Evolutionary conservation across 2,888 invertebrate species (phyloP).

Genomic region (Drosophila mayaguana): DNA sequence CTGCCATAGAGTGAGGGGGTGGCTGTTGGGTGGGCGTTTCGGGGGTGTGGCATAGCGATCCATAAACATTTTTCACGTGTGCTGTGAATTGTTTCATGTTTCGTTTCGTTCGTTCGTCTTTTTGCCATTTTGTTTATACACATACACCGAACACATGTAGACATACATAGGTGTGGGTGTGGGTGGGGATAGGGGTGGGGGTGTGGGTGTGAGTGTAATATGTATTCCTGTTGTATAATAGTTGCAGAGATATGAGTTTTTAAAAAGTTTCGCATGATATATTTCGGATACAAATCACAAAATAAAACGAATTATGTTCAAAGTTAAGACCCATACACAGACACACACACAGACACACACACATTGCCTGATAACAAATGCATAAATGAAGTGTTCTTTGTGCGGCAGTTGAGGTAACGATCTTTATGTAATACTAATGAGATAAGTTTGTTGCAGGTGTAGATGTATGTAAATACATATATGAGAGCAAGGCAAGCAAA

Average conservation of each 20-base stretch:
- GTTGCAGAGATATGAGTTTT: constrained; percentile 68
- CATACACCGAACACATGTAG: neutral
- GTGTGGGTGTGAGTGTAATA: constrained; percentile 30
- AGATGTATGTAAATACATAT: no score
- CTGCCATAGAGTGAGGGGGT: neutral
- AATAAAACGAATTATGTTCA: constrained; percentile 48
- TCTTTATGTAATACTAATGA: constrained; percentile 13
- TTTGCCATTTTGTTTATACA: constrained; percentile 18
- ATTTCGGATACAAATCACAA: constrained; percentile 57
- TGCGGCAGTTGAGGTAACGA: neutral
- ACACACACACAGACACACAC: constrained; percentile 17
- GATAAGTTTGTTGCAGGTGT: neutral
- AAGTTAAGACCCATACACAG: constrained; percentile 35
- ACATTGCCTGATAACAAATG: constrained; percentile 37
- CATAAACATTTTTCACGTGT: constrained; percentile 60
- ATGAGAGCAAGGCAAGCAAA: neutral
- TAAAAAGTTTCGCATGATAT: constrained; percentile 60
- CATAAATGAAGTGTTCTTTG: constrained; percentile 31
- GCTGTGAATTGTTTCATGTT: constrained; percentile 61
- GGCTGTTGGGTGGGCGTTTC: neutral
- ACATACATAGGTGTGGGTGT: constrained; percentile 10
- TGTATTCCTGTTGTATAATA: constrained; percentile 43
- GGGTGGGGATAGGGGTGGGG: neutral
- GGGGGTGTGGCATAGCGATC: constrained; percentile 6
- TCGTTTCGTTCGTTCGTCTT: constrained; percentile 26